Evolutionary conservation across 2,888 invertebrate species (phyloP), one percentile per base, ranked within the genome.

Genomic region (Kryphioiulus occultus): DNA sequence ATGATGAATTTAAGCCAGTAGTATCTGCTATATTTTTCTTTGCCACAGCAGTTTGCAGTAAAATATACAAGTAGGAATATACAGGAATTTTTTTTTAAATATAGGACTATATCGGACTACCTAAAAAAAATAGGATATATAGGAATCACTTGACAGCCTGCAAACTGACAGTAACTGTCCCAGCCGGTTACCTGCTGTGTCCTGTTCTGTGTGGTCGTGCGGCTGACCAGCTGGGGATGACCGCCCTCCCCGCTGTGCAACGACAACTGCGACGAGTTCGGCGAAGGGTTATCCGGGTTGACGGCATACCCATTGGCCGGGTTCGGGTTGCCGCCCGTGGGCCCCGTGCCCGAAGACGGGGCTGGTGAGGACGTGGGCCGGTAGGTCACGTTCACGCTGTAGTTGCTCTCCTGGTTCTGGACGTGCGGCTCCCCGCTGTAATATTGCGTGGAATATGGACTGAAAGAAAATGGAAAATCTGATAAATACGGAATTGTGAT

Each of bases 201-300:
- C 88, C 94, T 94, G 86, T 95, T 95, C 91, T 95, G 94, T 91
- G 95, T 95, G 91, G 94, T 94, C 88, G 94, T 94, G 89, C 95
- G 93, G 90, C 94, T 94, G 89, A 93, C 93, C 90, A 94, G 92
- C 86, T 89, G 89, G n/a, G 89, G 89, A 39, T 87, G 87, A 22
- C 86, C 88, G 17, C 85, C 87, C 10, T 53, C 87, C 94, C 90
- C 94, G 93, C 89, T 87, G 85, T 85, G 88, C 88, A 87, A 85
- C 68, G 85, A 88, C 53, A 86, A 26, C 86, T 86, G 85, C 15
- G 89, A 88, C 44, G 88, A 88, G 82, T 88, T 88, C 84, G 88
- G 88, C 39, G 89, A 89, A 68, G 87, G 89, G 87, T 87, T 88
- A 92, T 94, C 94, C 88, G 92, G 93, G 91, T 94, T 94, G 90